Conservation (phyloP, 1,140 invertebrate species). For the Trypoxylus dichotomus region DNA sequence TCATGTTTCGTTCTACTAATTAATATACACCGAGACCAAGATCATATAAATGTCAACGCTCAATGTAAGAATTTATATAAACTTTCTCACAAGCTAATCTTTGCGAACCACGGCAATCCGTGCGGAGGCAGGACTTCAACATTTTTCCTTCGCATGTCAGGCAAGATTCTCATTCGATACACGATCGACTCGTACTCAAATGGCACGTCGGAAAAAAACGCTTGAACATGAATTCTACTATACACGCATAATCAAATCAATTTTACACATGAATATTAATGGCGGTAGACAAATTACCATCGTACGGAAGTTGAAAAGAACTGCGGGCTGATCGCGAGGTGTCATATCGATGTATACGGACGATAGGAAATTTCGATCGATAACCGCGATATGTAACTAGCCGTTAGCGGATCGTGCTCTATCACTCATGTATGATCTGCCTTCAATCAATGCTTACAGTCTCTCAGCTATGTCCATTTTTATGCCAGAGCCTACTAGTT, state of each 20-base stretch:
- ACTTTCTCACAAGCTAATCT: constrained; percentile 20
- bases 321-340: constrained; percentile 32
- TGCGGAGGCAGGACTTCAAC: neutral
- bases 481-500: constrained; percentile 23
- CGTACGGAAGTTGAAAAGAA: constrained; percentile 21
- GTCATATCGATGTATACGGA: constrained; percentile 37
- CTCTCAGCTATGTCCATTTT: constrained; percentile 29
- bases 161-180: constrained; percentile 16
- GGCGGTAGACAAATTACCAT: constrained; percentile 27
- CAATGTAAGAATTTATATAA: neutral
- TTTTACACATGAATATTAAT: constrained; percentile 30
- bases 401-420: constrained; percentile 42
- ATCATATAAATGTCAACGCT: constrained; percentile 22
- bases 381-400: constrained; percentile 39
- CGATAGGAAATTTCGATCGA: constrained; percentile 37
- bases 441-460: constrained; percentile 41
- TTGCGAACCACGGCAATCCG: neutral
- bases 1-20: constrained; percentile 3
- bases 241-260: constrained; percentile 26
- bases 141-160: constrained; percentile 2
- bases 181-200: constrained; percentile 19
- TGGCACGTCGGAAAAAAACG: constrained; percentile 22
- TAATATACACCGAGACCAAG: neutral
- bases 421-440: constrained; percentile 43
- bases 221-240: constrained; percentile 8